phyloP scores from a whole-genome alignment of 2,113 vertebrate species.

The Chaetodon auriga region DNA sequence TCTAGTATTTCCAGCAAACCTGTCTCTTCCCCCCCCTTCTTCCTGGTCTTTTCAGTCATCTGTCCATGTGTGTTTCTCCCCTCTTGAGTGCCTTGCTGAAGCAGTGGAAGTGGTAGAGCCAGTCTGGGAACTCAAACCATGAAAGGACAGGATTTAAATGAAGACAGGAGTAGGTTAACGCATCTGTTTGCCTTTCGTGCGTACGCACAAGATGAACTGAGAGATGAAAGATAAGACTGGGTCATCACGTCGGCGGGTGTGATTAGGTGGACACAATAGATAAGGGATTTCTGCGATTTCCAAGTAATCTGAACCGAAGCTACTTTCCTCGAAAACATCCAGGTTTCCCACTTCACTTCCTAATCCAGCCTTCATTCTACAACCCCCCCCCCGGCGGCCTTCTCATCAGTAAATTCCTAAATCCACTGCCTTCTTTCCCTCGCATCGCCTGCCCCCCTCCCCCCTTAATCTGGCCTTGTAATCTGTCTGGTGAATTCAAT shows the following conservation, averaged over 20 bases:
- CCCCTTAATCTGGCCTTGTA: conserved; percentile 69
- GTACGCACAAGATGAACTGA: not conserved
- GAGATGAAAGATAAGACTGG: conserved; percentile 39
- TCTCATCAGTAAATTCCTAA: conserved; percentile 43
- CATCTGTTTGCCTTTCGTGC: conserved; percentile 30
- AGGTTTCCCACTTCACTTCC: conserved; percentile 45
- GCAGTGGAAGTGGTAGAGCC: conserved; percentile 45
- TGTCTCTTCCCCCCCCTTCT: conserved; percentile 10
- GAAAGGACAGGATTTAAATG: conserved; percentile 21
- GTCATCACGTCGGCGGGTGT: not conserved
- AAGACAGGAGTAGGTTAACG: conserved; percentile 1
- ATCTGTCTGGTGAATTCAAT: conserved; percentile 80
- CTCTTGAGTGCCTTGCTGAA: conserved; percentile 24
- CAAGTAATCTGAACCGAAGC: conserved; percentile 48
- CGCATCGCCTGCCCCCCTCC: conserved; percentile 30
- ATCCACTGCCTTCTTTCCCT: conserved; percentile 44
- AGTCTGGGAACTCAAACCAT: conserved; percentile 47
- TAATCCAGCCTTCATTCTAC: conserved; percentile 56
- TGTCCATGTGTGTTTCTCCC: conserved; percentile 1
- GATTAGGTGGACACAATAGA: conserved; percentile 40
- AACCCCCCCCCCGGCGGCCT: not conserved
- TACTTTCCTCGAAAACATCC: conserved; percentile 55
- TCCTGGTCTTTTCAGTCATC: conserved; percentile 44
- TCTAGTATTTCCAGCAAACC: conserved; percentile 51
- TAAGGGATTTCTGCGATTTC: conserved; percentile 49